Percentiles rank a stretch among this genome's conserved stretches.
Evolutionary conservation across 2,113 vertebrate genomes (phyloP).

Genomic region (Oreotrochilus melanogaster): DNA sequence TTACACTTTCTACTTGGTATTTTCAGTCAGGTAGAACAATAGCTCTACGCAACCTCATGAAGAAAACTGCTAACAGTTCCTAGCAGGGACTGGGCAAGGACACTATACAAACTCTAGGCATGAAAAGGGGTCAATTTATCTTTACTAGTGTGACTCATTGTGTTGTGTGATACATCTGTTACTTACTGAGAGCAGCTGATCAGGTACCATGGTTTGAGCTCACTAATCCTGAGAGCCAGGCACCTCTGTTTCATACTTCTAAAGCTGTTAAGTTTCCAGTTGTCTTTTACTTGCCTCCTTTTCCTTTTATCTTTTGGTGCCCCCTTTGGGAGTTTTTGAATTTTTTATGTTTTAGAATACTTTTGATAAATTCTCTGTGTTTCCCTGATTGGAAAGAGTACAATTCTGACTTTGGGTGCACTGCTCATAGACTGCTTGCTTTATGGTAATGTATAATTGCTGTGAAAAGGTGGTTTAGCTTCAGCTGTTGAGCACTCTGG

Average conservation of each 20-base stretch:
- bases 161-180: not conserved
- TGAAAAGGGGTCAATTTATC: not conserved
- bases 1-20: not conserved
- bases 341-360: not conserved
- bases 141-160: rapidly evolving
- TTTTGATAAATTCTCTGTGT: not conserved
- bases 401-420: not conserved
- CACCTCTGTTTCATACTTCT: not conserved
- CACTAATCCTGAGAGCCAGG: not conserved
- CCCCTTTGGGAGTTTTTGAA: not conserved
- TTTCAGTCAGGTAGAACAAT: not conserved
- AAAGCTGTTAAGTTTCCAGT: not conserved
- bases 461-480: constrained; percentile 37
- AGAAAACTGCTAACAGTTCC: not conserved
- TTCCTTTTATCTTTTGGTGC: not conserved
- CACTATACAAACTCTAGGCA: not conserved
- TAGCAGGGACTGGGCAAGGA: not conserved
- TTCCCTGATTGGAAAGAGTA: not conserved
- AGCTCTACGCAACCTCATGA: rapidly evolving
- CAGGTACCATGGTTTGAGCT: not conserved
- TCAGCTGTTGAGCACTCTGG: constrained; percentile 17
- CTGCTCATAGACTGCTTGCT: not conserved
- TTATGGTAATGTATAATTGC: not conserved
- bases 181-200: not conserved
- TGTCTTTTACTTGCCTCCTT: not conserved